Base-by-base conservation (phyloP, 1,140 invertebrate species). In the Drosophila carrolli region DNA sequence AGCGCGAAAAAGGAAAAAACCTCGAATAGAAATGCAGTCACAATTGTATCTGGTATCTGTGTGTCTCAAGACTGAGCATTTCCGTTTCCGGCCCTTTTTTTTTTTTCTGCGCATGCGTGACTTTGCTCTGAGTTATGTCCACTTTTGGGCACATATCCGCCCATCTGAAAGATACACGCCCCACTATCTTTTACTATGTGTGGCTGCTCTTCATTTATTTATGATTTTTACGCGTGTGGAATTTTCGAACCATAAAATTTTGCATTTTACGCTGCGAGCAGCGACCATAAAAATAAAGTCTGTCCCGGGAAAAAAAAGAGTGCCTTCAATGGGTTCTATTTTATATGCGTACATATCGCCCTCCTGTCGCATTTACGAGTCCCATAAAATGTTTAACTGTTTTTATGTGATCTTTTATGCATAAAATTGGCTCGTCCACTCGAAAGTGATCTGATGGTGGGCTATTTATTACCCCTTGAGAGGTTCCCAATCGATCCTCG, bases 181-280 rank as follows among this genome's bases (percentile, higher is more conserved):
- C 16, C 53, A 48, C 44, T 40, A 65, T 46, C 44, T 70, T 82
- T 79, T 63, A 79, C 75, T 88, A 82, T 88, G 82, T 82, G 78
- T 79, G 51, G n/a, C 63, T 85, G 83, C 75, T 86, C 75, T 76
- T 88, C 76, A 83, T 88, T 86, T 86, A 86, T 86, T 88, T 86
- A 88, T 78, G 83, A 76, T 83, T 82, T 70, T 66, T 83, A 86
- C 79, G 83, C 83, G 79, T 66, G 38, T 71, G 62, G 79, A 78
- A 86, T 86, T 82, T 86, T 85, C 72, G 67, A 67, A 78, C 68
- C 83, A 86, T 86, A 88, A 86, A 86, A 79, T 68, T 76, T 73
- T 38, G 75, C 75, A 83, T 86, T 86, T 86, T 73, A 83, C 79
- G 63, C 63, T 48, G 63, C 66, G 54, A 62, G 81, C 67, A 56